phyloP scores from a whole-genome alignment of 2,113 vertebrate species.

The Camelus bactrianus region DNA sequence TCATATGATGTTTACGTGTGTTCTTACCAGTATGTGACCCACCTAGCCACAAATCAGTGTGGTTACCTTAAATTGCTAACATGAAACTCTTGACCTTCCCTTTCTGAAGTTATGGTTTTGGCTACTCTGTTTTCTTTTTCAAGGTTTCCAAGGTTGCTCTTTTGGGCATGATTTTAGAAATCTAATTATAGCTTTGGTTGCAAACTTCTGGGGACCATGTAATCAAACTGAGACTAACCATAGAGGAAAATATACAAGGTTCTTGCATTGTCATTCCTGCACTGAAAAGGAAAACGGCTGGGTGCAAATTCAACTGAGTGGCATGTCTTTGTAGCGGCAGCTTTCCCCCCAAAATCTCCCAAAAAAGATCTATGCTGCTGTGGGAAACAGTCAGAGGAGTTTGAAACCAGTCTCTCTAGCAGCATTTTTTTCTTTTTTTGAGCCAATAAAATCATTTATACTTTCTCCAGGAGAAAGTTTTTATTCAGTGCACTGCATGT shows the following conservation, averaged over 20 bases:
- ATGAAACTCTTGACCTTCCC: constrained; percentile 54
- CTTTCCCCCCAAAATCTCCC: rapidly evolving
- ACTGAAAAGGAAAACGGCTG: background rate
- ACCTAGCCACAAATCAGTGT: constrained; percentile 56
- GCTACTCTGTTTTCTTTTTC: constrained; percentile 63
- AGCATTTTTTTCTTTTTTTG: background rate
- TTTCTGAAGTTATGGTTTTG: constrained; percentile 70
- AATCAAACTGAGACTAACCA: constrained; percentile 63
- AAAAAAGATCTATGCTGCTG: background rate
- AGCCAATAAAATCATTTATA: background rate
- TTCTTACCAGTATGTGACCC: background rate
- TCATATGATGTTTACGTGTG: background rate
- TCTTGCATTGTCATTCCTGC: background rate
- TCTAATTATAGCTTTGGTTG: constrained; percentile 77
- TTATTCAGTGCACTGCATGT: background rate
- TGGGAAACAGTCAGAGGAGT: background rate
- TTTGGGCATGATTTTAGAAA: constrained; percentile 74
- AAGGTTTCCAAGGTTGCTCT: constrained; percentile 62
- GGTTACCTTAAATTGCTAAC: constrained; percentile 64
- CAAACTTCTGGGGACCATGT: constrained; percentile 65
- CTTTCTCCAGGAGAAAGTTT: background rate
- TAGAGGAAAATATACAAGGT: constrained; percentile 51
- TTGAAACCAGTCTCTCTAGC: background rate
- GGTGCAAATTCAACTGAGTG: background rate
- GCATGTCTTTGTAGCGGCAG: background rate